Evolutionary conservation across 1,140 invertebrate species (phyloP).

Genomic region (Nautilus pompilius): DNA sequence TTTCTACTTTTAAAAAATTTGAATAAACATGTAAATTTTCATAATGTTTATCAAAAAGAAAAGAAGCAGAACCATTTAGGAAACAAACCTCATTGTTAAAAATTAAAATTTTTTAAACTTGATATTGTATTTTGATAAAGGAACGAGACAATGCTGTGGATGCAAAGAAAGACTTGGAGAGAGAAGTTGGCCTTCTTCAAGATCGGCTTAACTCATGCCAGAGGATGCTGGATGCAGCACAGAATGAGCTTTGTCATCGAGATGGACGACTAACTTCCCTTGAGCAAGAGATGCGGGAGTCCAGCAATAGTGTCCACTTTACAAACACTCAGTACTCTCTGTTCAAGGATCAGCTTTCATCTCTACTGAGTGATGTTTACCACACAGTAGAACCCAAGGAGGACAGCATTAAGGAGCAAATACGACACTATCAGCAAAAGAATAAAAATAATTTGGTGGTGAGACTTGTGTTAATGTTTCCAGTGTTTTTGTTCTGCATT

Average conservation of each 20-base stretch:
- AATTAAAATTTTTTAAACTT: no score
- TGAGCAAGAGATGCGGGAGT: conserved; percentile 32
- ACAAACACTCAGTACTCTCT: conserved; percentile 28
- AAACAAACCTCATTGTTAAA: no score
- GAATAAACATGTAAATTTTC: no score
- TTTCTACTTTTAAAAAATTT: no score
- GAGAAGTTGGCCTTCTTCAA: conserved; percentile 45
- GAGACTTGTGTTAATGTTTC: no score
- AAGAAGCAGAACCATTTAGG: no score
- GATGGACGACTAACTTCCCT: conserved; percentile 30
- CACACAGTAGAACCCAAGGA: conserved; percentile 32
- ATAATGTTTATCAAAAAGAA: no score
- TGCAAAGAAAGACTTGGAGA: conserved; percentile 31
- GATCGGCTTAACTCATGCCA: conserved; percentile 47
- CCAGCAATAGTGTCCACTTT: conserved; percentile 24
- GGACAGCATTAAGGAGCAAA: conserved; percentile 42
- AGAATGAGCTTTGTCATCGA: conserved; percentile 43
- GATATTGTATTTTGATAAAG: no score
- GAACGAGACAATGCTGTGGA: conserved; percentile 48
- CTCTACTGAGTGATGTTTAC: conserved; percentile 38
- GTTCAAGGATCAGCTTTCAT: conserved; percentile 47
- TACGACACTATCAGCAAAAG: no score
- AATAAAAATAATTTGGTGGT: no score
- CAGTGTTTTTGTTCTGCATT: no score
- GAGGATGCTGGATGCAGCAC: conserved; percentile 43